Evolutionary conservation across 2,113 vertebrate species (phyloP).

Genomic region (Sinocyclocheilus anophthalmus): DNA sequence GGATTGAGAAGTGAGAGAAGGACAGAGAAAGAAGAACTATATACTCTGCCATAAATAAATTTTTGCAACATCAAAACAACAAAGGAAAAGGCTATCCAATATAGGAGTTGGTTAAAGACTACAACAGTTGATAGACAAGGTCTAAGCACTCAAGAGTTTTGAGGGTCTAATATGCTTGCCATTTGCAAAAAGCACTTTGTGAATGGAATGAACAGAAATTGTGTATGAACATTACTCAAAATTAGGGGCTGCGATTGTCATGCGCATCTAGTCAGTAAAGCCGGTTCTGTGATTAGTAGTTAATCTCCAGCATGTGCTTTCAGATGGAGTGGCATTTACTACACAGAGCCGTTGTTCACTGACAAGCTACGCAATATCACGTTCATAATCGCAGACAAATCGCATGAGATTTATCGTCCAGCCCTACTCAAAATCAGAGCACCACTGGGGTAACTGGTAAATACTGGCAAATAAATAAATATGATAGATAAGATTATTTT

Average conservation of each 20-base stretch:
- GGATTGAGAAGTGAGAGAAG: not conserved
- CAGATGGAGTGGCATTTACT: too few relatives aligned
- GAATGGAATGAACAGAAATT: not conserved
- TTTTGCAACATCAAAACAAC: not conserved
- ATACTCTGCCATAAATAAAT: not conserved
- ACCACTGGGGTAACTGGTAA: not conserved
- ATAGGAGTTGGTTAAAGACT: not conserved
- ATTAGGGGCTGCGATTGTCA: too few relatives aligned
- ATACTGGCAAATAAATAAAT: not conserved
- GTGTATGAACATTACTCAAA: not conserved
- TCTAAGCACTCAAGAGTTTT: not conserved
- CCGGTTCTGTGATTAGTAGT: too few relatives aligned
- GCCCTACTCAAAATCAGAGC: too few relatives aligned
- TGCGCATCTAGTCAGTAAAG: too few relatives aligned
- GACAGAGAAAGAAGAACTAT: not conserved
- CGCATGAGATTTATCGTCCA: too few relatives aligned
- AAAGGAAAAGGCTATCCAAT: not conserved
- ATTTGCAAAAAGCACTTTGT: not conserved
- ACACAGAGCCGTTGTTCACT: too few relatives aligned
- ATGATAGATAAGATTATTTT: too few relatives aligned
- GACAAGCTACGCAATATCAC: too few relatives aligned
- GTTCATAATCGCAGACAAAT: too few relatives aligned
- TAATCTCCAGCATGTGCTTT: too few relatives aligned
- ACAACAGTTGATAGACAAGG: slow-evolving; percentile 12
- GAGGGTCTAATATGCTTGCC: not conserved